Base-by-base conservation (phyloP, 2,888 invertebrate genomes). In the Gymnosoma rotundatum region DNA sequence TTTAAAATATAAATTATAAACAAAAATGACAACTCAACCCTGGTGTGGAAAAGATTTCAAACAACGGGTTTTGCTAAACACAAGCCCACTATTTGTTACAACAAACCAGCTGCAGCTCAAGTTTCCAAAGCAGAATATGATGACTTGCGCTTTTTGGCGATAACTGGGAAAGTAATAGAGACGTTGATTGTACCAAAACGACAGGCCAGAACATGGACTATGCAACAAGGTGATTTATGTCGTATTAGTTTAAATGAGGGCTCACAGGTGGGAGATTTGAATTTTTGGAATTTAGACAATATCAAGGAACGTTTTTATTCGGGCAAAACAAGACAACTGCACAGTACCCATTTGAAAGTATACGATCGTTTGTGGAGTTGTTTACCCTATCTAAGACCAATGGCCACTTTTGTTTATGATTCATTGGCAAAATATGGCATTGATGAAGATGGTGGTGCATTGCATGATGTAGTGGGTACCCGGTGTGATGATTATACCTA, bases 401-500 rank as follows among this genome's bases (percentile, higher is more conserved):
- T 93, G 92, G 92, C 93, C 5, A 93, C 93, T 1, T 92, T 93
- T 73, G 93, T 93, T 3, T 93, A 90, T 45, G 93, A 93, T 86
- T 92, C 93, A 0, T 86, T 93, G 10, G 87, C 89, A 2, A 87
- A 88, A 5, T 93, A 93, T 84, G 93, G 93, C 5, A 90, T 93
- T 61, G 93, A 93, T 86, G 91, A 91, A 79, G 93, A 93, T 86
- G 93, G 93, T 0, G 93, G 92, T 4, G 88, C 93, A 0, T 83
- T 93, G 64, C 93, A 93, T 83, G 93, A 93, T 88, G 92, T 93
- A 1, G 91, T 93, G 14, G 93, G 93, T 14, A 93, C 93, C 0
- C 89, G 93, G 6, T 93, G 93, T 85, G 93, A 93, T 87, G 92
- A 93, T 87, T 93, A 93, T 81, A 93, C 93, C 0, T 92, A 93